phyloP scores from a whole-genome alignment of 2,888 invertebrate genomes.

The Campoplex capitator region DNA sequence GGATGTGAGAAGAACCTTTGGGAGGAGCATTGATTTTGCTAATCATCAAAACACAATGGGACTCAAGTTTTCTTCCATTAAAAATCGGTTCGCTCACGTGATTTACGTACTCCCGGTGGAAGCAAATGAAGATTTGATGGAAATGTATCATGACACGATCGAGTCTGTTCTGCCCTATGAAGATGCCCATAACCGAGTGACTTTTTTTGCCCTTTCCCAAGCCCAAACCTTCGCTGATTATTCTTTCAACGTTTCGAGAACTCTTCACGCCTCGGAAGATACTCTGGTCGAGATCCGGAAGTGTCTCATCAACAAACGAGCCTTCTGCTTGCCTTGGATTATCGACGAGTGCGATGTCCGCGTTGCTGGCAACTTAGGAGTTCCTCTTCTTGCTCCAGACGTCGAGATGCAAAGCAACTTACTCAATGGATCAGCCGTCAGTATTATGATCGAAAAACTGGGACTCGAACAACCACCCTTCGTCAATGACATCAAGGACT shows the following conservation, averaged over 20 bases:
- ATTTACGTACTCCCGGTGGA: constrained; percentile 73
- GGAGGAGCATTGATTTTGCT: constrained; percentile 50
- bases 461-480: constrained; percentile 68
- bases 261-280: constrained; percentile 73
- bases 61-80: constrained; percentile 69
- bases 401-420: constrained; percentile 69
- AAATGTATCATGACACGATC: constrained; percentile 73
- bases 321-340: constrained; percentile 72
- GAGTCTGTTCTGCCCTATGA: constrained; percentile 67
- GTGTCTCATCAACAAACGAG: constrained; percentile 57
- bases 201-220: constrained; percentile 71
- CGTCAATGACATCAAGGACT: constrained; percentile 66
- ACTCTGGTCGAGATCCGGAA: constrained; percentile 65
- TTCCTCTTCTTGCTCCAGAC: constrained; percentile 71
- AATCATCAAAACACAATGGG: constrained; percentile 71
- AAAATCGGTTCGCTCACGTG: constrained; percentile 69
- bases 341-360: constrained; percentile 76
- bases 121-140: constrained; percentile 66
- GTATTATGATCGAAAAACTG: constrained; percentile 64
- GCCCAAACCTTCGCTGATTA: constrained; percentile 64
- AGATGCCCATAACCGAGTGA: constrained; percentile 65
- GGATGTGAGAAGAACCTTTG: constrained; percentile 69
- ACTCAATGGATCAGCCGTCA: constrained; percentile 68
- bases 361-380: constrained; percentile 67
- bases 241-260: constrained; percentile 71